Conservation (phyloP, 2,888 invertebrate genomes). For the Chloroclysta siterata region DNA sequence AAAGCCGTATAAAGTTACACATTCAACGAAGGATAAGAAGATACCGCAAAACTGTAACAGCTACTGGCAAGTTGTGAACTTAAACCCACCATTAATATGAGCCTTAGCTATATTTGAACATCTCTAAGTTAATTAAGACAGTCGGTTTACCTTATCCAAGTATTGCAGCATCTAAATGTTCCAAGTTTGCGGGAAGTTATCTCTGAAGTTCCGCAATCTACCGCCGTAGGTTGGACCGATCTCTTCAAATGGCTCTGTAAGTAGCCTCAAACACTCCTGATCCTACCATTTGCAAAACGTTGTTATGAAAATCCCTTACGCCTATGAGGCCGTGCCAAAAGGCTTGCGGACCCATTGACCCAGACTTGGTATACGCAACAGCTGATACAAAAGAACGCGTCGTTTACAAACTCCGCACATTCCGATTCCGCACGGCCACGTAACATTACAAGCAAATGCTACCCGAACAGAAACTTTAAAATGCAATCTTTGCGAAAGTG, state of each 20-base stretch:
- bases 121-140: slow-evolving; percentile 77
- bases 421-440: slow-evolving; percentile 53
- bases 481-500: slow-evolving; percentile 74
- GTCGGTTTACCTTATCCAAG: slow-evolving; percentile 80
- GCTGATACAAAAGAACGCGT: slow-evolving; percentile 46
- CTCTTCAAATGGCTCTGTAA: slow-evolving; percentile 78
- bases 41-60: slow-evolving; percentile 28
- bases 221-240: slow-evolving; percentile 77
- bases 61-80: slow-evolving; percentile 45
- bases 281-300: slow-evolving; percentile 52
- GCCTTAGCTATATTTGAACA: slow-evolving; percentile 61
- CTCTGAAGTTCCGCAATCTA: slow-evolving; percentile 79
- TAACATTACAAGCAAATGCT: slow-evolving; percentile 73
- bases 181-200: slow-evolving; percentile 80
- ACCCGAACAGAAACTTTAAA: slow-evolving; percentile 74
- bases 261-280: slow-evolving; percentile 71
- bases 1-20: slow-evolving; percentile 27
- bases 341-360: slow-evolving; percentile 17
- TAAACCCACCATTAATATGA: slow-evolving; percentile 58
- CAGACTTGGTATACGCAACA: slow-evolving; percentile 7
- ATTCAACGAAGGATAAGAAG: slow-evolving; percentile 26
- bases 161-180: slow-evolving; percentile 81
- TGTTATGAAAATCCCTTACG: slow-evolving; percentile 71
- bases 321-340: slow-evolving; percentile 49
- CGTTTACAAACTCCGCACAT: slow-evolving; percentile 47